Base-by-base conservation (phyloP, 2,797 vertebrate species). In the Sphaeramia orbicularis region DNA sequence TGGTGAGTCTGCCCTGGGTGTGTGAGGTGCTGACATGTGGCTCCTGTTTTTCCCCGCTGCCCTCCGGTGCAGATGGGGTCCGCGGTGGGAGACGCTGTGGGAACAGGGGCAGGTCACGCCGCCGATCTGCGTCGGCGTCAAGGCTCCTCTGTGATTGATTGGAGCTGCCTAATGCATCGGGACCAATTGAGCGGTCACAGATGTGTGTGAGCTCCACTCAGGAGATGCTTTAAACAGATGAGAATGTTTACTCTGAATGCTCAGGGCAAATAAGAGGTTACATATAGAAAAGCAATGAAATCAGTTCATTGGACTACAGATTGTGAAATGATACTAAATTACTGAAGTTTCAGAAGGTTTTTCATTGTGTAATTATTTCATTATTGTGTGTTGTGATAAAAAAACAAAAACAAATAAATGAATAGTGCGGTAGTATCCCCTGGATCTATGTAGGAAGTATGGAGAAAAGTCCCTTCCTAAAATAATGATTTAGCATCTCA, bases 151-250 rank as follows among this genome's bases (percentile, higher is more conserved):
- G 27, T 88, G 86, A 89, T 85, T 89, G 80, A 89, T 88, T 86
- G 73, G 64, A 71, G 24, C 69, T 40, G 71, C 78, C 66, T 84
- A 68, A 84, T 84, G 81, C 59, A 7, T n/a, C 24, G 58, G 70
- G 75, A 72, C 78, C 61, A 32, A 81, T 60, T 86, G 88, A 90
- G 54, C 13, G 65, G 67, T 86, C 82, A 66, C 90, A 91, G 87
- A 90, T 90, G 87, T 89, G 87, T 87, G 79, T 2, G 3, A 55
- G 37, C 61, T 71, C 58, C 59, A 9, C 65, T 75, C 77, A 24
- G 71, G 27, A 50, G 27, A 55, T 0, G 30, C 55, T 45, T 4
- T 37, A 36, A 38, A 42, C 70, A 59, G 63, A 85, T 63, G 52
- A 80, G 55, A 77, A 58, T 80, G 72, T 74, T 83, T 66, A 59